Evolutionary conservation across 1,140 invertebrate genomes (phyloP).

Genomic region (Harlomillsia oculata): DNA sequence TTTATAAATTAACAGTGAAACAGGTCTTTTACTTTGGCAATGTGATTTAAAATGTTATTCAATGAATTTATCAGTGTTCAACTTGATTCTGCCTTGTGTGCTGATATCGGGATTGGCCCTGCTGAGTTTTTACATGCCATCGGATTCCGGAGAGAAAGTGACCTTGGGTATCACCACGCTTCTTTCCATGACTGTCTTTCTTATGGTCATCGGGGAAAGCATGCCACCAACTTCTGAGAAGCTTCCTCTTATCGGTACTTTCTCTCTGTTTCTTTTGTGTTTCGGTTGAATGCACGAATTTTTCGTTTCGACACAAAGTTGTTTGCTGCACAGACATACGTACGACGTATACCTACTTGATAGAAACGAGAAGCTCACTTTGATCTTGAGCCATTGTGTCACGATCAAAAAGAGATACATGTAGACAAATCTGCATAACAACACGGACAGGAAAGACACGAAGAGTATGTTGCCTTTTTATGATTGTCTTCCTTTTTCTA

Average conservation of each 20-base stretch:
- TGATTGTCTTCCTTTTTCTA: too few species aligned
- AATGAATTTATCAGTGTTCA: slow-evolving; percentile 34
- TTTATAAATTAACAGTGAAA: background rate
- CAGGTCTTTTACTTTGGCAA: too few species aligned
- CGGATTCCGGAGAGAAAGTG: slow-evolving; percentile 47
- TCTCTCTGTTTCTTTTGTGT: slow-evolving; percentile 2
- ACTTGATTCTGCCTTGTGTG: slow-evolving; percentile 51
- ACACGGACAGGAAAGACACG: too few species aligned
- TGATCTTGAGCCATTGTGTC: too few species aligned
- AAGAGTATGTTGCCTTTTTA: too few species aligned
- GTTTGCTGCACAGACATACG: too few species aligned
- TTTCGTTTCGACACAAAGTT: too few species aligned
- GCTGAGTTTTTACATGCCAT: slow-evolving; percentile 51
- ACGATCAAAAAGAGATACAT: too few species aligned
- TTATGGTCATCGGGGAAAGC: slow-evolving; percentile 54
- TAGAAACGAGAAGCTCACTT: too few species aligned
- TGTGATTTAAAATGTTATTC: background rate
- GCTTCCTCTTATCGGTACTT: slow-evolving; percentile 49
- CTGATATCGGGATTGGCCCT: slow-evolving; percentile 49
- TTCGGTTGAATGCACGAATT: too few species aligned
- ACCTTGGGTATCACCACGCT: slow-evolving; percentile 51
- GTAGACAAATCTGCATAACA: too few species aligned
- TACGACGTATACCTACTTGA: too few species aligned
- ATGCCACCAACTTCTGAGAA: slow-evolving; percentile 56
- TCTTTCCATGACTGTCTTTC: slow-evolving; percentile 55